These are phyloP conservation scores for Esox masquinongy DNA, from an alignment of 2,797 vertebrate genomes.

Conservation along the genomic window DNA sequence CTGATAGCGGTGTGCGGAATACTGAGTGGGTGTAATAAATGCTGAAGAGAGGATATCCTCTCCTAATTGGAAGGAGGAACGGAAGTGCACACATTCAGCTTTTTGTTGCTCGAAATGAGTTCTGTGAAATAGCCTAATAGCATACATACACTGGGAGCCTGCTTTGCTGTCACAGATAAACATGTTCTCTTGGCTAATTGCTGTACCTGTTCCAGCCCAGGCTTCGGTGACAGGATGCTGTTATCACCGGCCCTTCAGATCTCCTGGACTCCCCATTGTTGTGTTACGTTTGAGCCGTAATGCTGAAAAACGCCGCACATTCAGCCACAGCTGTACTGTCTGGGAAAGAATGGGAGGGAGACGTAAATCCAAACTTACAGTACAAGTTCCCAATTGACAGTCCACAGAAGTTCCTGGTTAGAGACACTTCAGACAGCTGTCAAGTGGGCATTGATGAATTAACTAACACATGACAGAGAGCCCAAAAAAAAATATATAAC, in stretches of 20 bases:
- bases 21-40: conserved; percentile 97
- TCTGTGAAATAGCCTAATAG: conserved; percentile 81
- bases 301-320: conserved; percentile 45
- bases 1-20: conserved; percentile 89
- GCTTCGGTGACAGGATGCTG: conserved; percentile 56
- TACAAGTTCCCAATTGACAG: conserved; percentile 52
- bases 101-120: conserved; percentile 81
- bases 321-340: conserved; percentile 33
- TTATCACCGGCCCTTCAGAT: conserved; percentile 60
- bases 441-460: conserved; percentile 45
- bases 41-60: conserved; percentile 85
- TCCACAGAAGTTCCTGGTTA: conserved; percentile 33
- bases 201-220: conserved; percentile 62
- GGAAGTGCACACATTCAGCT: conserved; percentile 75
- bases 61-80: conserved; percentile 93
- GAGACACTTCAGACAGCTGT: conserved; percentile 46
- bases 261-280: conserved; percentile 35
- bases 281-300: conserved; percentile 27
- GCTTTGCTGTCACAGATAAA: conserved; percentile 67
- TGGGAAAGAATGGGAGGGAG: background rate
- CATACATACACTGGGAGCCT: conserved; percentile 69
- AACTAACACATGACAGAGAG: conserved; percentile 47
- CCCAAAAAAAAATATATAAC: conserved; percentile 41
- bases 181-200: conserved; percentile 68
- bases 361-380: conserved; percentile 13